These are phyloP conservation scores for Diabrotica virgifera DNA, from an alignment of 1,140 invertebrate genomes.

Conservation along the genomic window DNA sequence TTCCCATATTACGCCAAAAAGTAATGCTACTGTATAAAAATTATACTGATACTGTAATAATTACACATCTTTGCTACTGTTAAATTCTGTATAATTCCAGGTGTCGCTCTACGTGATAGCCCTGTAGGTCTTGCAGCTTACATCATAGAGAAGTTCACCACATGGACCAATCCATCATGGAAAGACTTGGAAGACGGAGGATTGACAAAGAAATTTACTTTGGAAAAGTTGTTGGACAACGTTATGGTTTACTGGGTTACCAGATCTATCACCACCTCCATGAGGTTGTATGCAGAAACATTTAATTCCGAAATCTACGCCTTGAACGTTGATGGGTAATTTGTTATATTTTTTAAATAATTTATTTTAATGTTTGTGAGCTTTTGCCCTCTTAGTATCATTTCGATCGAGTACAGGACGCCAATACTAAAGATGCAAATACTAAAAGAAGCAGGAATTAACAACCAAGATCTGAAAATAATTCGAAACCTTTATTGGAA, in stretches of 20 bases:
- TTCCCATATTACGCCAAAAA: too few species aligned
- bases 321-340: constrained; percentile 54
- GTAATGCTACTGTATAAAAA: too few species aligned
- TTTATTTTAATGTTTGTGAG: too few species aligned
- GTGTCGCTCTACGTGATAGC: constrained; percentile 60
- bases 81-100: constrained; percentile 50
- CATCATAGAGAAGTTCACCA: constrained; percentile 81
- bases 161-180: constrained; percentile 64
- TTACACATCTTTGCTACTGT: too few species aligned
- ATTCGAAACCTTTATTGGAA: too few species aligned
- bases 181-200: constrained; percentile 65
- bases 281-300: constrained; percentile 71
- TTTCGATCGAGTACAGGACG: too few species aligned
- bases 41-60: too few species aligned
- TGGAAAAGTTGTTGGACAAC: constrained; percentile 81
- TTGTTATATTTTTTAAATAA: neutral
- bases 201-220: constrained; percentile 59
- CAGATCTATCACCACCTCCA: constrained; percentile 71
- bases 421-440: too few species aligned
- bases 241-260: constrained; percentile 86
- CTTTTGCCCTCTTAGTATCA: too few species aligned
- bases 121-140: constrained; percentile 78
- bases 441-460: too few species aligned
- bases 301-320: constrained; percentile 45
- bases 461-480: too few species aligned